Evolutionary conservation across 2,797 vertebrate genomes (phyloP).

Genomic region (Spea hammondii): DNA sequence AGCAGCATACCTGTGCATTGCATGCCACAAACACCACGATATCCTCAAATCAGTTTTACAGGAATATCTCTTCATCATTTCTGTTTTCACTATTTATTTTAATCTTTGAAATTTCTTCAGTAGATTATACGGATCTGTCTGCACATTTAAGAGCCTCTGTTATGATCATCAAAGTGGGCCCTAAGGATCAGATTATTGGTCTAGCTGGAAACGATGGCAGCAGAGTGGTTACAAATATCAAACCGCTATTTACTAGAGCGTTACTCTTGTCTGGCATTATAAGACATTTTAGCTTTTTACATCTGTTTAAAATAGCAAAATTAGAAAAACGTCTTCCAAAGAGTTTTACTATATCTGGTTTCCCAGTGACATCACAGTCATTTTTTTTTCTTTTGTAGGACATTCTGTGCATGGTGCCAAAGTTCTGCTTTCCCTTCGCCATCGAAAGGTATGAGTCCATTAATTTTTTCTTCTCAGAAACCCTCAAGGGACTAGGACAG

Average conservation of each 20-base stretch:
- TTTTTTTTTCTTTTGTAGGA: conserved; percentile 75
- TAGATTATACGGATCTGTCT: neutral
- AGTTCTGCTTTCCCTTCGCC: conserved; percentile 98
- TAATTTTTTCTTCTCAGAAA: neutral
- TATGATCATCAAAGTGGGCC: neutral
- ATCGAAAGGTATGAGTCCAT: conserved; percentile 80
- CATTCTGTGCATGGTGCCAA: conserved; percentile 88
- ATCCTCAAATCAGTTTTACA: neutral
- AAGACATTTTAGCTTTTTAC: neutral
- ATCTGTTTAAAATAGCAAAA: neutral
- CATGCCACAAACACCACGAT: too few species aligned
- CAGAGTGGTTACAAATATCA: neutral
- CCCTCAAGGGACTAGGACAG: too few species aligned
- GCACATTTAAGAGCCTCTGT: neutral
- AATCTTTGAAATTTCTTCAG: neutral
- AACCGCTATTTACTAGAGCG: neutral
- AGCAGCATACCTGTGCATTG: too few species aligned
- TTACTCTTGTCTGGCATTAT: neutral
- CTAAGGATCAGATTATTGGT: neutral
- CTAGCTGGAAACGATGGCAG: conserved; percentile 2
- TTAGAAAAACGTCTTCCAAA: neutral
- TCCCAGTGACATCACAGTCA: conserved; percentile 18
- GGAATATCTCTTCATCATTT: neutral
- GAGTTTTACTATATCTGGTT: neutral
- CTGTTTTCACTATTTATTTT: neutral